A percentile compares a stretch with the other conserved stretches of the same genome.
Evolutionary conservation across 1,140 invertebrate genomes (phyloP).

Genomic region (Macrosteles quadrilineatus): DNA sequence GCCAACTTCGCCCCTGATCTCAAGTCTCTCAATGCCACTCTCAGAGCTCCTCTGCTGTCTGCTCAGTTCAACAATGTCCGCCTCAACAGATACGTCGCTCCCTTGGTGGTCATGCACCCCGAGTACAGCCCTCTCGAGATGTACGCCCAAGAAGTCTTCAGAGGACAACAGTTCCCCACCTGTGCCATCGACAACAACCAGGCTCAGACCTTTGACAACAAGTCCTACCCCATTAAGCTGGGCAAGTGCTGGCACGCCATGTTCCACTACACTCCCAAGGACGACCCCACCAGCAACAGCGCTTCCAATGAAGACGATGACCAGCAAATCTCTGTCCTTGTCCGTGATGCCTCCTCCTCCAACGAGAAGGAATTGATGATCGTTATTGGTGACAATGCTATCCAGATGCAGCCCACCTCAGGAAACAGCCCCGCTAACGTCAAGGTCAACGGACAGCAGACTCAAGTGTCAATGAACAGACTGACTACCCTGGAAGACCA

Average conservation of each 20-base stretch:
- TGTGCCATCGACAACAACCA: constrained; percentile 59
- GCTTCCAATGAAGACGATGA: constrained; percentile 33
- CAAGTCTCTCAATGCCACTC: constrained; percentile 49
- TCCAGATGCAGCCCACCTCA: constrained; percentile 42
- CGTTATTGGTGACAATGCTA: constrained; percentile 41
- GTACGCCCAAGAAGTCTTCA: constrained; percentile 43
- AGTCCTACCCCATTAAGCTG: constrained; percentile 55
- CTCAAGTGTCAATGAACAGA: constrained; percentile 40
- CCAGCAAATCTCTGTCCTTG: constrained; percentile 48
- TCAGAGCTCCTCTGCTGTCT: constrained; percentile 51
- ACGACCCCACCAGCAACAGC: constrained; percentile 37
- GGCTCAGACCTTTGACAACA: constrained; percentile 63
- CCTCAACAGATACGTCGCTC: constrained; percentile 44
- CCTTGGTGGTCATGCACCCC: constrained; percentile 51
- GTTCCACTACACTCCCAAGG: constrained; percentile 54
- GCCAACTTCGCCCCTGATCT: constrained; percentile 51
- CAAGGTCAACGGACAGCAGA: constrained; percentile 46
- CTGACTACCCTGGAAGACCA: constrained; percentile 42
- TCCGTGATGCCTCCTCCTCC: constrained; percentile 43
- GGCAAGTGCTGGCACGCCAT: constrained; percentile 61
- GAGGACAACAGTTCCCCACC: constrained; percentile 39
- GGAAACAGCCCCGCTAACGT: constrained; percentile 42
- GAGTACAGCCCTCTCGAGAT: constrained; percentile 49
- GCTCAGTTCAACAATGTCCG: constrained; percentile 50
- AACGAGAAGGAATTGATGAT: constrained; percentile 50